These are phyloP conservation scores for Bradypodion pumilum DNA, from an alignment of 2,797 vertebrate genomes.

Conservation along the genomic window DNA sequence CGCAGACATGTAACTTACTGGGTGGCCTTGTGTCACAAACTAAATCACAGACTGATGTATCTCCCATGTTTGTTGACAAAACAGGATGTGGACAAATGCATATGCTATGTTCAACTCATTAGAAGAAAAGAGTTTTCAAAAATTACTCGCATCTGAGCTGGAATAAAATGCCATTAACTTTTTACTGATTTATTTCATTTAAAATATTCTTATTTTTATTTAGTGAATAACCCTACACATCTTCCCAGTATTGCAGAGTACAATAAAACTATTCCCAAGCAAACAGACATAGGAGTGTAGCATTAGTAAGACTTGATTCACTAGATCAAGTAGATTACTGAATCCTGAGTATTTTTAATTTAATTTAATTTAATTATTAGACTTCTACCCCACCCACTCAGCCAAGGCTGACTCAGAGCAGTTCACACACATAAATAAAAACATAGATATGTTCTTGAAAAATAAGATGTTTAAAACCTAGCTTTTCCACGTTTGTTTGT, in stretches of 20 bases:
- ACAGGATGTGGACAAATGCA: neutral
- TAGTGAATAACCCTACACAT: neutral
- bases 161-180: neutral
- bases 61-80: neutral
- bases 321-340: neutral
- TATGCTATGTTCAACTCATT: neutral
- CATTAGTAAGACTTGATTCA: neutral
- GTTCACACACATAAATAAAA: too few relatives aligned
- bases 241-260: neutral
- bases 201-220: neutral
- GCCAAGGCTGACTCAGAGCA: too few relatives aligned
- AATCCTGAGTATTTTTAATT: neutral
- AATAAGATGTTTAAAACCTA: neutral
- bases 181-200: neutral
- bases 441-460: neutral
- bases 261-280: neutral
- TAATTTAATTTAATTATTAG: too few relatives aligned
- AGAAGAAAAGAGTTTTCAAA: neutral
- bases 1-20: neutral
- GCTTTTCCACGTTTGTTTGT: too few relatives aligned
- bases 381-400: too few relatives aligned
- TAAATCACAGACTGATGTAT: neutral
- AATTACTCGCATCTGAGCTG: neutral
- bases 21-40: neutral
- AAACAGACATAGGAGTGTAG: neutral